Conservation (phyloP, 2,888 invertebrate species). For the Zonitis immaculata region DNA sequence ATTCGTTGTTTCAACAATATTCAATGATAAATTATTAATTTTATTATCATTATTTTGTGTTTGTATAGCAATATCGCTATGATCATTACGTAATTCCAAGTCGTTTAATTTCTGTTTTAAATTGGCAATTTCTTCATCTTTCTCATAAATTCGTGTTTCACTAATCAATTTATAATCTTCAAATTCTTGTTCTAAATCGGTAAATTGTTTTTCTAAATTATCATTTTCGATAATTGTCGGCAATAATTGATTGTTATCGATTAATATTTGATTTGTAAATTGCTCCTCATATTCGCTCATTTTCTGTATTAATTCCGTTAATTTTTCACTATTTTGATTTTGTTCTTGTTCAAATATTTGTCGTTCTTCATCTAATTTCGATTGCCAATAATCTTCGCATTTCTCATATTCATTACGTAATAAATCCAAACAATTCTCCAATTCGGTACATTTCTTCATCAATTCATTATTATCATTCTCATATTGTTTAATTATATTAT, state of each 20-base stretch:
- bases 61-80: background rate
- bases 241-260: conserved; percentile 51
- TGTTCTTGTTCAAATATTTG: conserved; percentile 71
- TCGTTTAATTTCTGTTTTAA: conserved; percentile 52
- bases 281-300: conserved; percentile 79
- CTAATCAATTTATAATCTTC: conserved; percentile 55
- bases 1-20: conserved; percentile 43
- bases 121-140: conserved; percentile 54
- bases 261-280: conserved; percentile 53
- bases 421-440: conserved; percentile 70
- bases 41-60: conserved; percentile 17
- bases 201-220: conserved; percentile 66
- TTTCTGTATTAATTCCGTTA: conserved; percentile 66
- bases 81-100: conserved; percentile 31
- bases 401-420: conserved; percentile 74
- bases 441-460: conserved; percentile 56
- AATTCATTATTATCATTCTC: conserved; percentile 47
- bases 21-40: conserved; percentile 40
- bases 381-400: conserved; percentile 83
- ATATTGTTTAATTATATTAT: conserved; percentile 37
- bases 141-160: conserved; percentile 53
- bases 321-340: conserved; percentile 69
- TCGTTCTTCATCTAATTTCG: conserved; percentile 73
- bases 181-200: conserved; percentile 67
- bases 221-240: conserved; percentile 75